Evolutionary conservation across 2,113 vertebrate genomes (phyloP).

Genomic region (Piprites chloris): DNA sequence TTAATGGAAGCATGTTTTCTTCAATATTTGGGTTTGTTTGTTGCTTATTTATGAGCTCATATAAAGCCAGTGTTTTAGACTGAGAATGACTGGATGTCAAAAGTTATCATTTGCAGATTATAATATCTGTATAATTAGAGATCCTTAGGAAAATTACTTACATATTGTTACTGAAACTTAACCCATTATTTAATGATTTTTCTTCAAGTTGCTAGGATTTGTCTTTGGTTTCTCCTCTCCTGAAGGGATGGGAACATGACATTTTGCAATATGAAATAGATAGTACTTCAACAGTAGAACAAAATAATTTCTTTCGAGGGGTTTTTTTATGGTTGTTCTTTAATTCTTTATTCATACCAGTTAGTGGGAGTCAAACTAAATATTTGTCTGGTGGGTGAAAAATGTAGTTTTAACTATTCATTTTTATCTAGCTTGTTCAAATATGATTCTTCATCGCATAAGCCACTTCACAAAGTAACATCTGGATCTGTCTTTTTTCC

Average conservation of each 20-base stretch:
- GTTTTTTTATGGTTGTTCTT: not conserved
- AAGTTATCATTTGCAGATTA: not conserved
- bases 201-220: not conserved
- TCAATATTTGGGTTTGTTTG: constrained; percentile 64
- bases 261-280: not conserved
- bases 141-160: not conserved
- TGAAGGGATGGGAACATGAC: not conserved
- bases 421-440: not conserved
- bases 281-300: not conserved
- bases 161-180: not conserved
- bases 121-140: not conserved
- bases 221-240: not conserved
- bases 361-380: not conserved
- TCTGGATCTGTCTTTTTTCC: not conserved
- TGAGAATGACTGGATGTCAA: not conserved
- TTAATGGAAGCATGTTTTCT: constrained; percentile 73
- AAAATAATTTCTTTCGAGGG: not conserved
- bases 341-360: not conserved
- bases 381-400: not conserved
- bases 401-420: not conserved
- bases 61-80: not conserved
- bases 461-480: not conserved
- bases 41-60: constrained; percentile 52
- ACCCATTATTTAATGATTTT: not conserved
- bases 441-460: not conserved